Evolutionary conservation across 1,140 invertebrate species (phyloP), one percentile per base, ranked within the genome.

Genomic region (Kradibia gibbosae): DNA sequence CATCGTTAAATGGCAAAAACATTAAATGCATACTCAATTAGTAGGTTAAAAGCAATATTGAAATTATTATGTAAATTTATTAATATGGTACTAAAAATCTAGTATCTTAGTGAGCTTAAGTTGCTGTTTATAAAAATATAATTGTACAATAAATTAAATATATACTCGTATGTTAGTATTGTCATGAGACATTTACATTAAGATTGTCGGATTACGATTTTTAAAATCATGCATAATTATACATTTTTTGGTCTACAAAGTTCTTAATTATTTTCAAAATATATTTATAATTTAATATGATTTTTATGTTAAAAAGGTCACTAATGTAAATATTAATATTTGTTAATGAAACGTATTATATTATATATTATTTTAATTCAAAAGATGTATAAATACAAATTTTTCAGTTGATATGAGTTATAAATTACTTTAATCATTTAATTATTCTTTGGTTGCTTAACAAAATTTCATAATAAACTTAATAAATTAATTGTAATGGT

Each of bases 41-140:
- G 31, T 53, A 36, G 60, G 28, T 50, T 20, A 36, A 70, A 15
- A 55, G 45, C 45, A 70, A 78, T 39, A 67, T 53, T n/a, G 17
- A 34, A 22, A 10, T 34, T n/a, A 79, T 15, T n/a, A 42, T 57
- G 36, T 72, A 25, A 48, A n/a, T 22, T 71, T 71, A 45, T 80
- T 53, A 74, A 28, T 76, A 22, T 39, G 72, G 48, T 62, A 75
- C 45, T 76, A 34, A 53, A 39, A 71, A 79, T 76, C 76, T 75
- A 55, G 50, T 77, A 31, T 17, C 76, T 71, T 77, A 76, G 60
- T 77, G 60, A 39, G 50, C 36, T 55, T 78, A 25, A 17, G 22
- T 77, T 48, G 39, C 62, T 78, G 67, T 78, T 31, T 48, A 53
- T 70, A 36, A 34, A 60, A 60, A 65, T 34, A 60, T 39, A 57